Percentiles rank a stretch among this genome's conserved stretches.
Conservation (phyloP, 2,888 invertebrate species). For the Drosophila sordidula region DNA sequence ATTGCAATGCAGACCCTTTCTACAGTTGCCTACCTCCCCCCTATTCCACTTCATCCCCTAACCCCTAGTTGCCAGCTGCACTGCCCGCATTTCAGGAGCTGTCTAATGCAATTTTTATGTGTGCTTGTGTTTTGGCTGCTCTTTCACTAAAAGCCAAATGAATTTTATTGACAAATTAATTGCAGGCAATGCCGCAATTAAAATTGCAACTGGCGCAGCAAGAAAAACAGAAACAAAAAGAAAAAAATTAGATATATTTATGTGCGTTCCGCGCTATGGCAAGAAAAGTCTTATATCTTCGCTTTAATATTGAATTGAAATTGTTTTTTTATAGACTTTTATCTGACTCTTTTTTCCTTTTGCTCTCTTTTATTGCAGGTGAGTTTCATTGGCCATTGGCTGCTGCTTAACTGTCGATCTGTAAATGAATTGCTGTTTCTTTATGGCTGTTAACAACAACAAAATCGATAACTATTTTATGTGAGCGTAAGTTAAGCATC, state of each 20-base stretch:
- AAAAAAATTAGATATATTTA: neutral
- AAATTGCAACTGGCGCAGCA: slow-evolving; percentile 58
- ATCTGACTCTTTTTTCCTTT: neutral
- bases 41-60: neutral
- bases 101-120: slow-evolving; percentile 57
- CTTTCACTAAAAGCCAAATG: slow-evolving; percentile 79
- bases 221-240: neutral
- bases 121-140: slow-evolving; percentile 32
- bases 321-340: slow-evolving; percentile 1
- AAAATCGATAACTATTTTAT: slow-evolving; percentile 4
- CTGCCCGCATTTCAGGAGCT: slow-evolving; percentile 5
- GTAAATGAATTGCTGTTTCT: slow-evolving; percentile 17
- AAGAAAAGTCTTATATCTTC: neutral
- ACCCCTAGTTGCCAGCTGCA: neutral
- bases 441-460: slow-evolving; percentile 10
- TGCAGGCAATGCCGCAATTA: slow-evolving; percentile 79
- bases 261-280: neutral
- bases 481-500: neutral
- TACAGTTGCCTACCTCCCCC: neutral
- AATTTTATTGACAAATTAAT: slow-evolving; percentile 84
- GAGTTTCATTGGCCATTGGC: slow-evolving; percentile 28
- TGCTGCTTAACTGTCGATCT: slow-evolving; percentile 13
- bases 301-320: neutral
- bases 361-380: slow-evolving; percentile 38
- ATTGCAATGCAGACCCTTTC: slow-evolving; percentile 31